These are phyloP conservation scores for Glaucopsyche alexis DNA, from an alignment of 2,888 invertebrate genomes.

Conservation along the genomic window DNA sequence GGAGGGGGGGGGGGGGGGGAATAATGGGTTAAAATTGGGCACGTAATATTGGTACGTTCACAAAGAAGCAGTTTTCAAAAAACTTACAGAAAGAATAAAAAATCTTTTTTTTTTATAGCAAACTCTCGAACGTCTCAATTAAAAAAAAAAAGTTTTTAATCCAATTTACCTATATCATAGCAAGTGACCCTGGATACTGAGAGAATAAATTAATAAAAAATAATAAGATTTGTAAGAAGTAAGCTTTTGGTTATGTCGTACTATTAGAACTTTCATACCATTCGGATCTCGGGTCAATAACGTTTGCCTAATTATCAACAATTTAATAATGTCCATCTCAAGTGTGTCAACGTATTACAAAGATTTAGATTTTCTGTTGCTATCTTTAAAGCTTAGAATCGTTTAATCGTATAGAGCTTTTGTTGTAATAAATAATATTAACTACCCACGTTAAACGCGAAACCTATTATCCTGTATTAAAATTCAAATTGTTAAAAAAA, in stretches of 20 bases:
- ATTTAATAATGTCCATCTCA: conserved; percentile 11
- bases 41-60: too few species aligned
- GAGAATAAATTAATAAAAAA: background rate
- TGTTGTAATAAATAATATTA: background rate
- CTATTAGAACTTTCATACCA: background rate
- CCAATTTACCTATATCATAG: too few species aligned
- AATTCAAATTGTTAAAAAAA: too few species aligned
- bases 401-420: background rate
- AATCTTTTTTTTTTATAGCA: too few species aligned
- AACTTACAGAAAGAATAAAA: too few species aligned
- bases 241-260: background rate
- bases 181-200: background rate
- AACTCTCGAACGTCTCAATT: too few species aligned
- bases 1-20: too few species aligned
- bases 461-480: conserved; percentile 13
- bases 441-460: background rate
- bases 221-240: background rate
- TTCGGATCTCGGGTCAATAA: conserved; percentile 2
- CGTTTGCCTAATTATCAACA: conserved; percentile 6
- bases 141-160: too few species aligned
- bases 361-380: background rate
- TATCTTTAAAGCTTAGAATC: background rate
- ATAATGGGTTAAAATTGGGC: too few species aligned
- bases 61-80: too few species aligned
- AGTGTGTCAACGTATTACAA: background rate